Conservation (phyloP, 2,797 vertebrate species). For the Synaphobranchus kaupii region DNA sequence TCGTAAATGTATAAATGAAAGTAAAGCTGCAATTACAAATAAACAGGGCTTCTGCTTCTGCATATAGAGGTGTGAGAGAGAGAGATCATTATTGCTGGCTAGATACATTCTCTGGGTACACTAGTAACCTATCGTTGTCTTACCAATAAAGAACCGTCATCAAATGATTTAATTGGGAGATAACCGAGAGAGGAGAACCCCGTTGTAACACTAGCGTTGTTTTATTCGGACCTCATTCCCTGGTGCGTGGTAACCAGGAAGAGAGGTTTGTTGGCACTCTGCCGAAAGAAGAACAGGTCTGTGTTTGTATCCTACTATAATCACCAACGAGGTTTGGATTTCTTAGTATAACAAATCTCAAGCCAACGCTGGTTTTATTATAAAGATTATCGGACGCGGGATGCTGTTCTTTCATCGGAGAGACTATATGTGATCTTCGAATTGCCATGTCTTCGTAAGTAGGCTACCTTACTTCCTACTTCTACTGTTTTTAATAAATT, state of each 20-base stretch:
- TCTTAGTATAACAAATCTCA: neutral
- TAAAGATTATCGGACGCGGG: neutral
- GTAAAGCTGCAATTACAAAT: neutral
- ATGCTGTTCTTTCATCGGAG: neutral
- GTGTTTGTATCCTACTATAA: neutral
- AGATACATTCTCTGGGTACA: neutral
- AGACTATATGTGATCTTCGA: neutral
- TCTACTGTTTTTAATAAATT: neutral
- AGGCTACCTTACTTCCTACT: neutral
- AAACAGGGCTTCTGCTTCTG: no score
- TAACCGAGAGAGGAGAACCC: neutral
- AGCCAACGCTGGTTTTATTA: neutral
- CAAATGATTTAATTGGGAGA: neutral
- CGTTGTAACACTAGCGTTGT: neutral
- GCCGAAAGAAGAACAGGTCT: neutral
- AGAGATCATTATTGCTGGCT: neutral
- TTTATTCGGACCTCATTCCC: neutral
- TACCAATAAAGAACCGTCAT: neutral
- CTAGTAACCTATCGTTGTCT: neutral
- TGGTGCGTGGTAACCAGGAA: neutral
- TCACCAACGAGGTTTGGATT: neutral
- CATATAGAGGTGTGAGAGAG: no score
- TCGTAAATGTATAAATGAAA: neutral
- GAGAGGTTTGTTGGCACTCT: neutral
- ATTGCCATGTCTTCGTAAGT: conserved; percentile 22